phyloP scores from a whole-genome alignment of 2,113 vertebrate species.

The Chlorodrepanis virens region DNA sequence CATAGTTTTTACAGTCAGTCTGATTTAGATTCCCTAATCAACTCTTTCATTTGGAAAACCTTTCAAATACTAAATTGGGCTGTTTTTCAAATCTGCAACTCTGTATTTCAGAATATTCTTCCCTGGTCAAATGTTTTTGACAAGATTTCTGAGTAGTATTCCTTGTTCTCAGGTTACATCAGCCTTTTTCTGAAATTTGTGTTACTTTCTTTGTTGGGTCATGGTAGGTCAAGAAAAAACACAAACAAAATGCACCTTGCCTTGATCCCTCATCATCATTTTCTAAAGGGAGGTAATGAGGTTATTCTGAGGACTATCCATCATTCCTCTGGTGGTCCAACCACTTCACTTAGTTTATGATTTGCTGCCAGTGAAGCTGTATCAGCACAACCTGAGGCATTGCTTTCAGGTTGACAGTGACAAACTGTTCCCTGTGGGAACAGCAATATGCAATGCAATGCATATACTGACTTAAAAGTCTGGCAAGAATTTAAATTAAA shows the following conservation, averaged over 20 bases:
- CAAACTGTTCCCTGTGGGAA: background rate
- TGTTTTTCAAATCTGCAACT: background rate
- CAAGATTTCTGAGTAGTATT: background rate
- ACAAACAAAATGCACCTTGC: background rate
- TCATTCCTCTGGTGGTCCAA: background rate
- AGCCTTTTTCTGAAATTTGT: background rate
- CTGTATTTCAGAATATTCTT: background rate
- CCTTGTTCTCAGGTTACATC: background rate
- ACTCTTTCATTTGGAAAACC: background rate
- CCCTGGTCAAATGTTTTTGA: background rate
- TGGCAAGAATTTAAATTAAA: background rate
- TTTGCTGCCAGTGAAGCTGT: background rate
- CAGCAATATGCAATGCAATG: background rate
- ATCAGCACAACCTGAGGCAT: background rate
- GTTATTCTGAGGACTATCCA: background rate
- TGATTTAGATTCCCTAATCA: background rate
- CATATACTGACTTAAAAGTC: background rate
- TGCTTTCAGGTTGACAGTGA: background rate
- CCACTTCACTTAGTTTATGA: constrained; percentile 1
- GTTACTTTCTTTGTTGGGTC: background rate
- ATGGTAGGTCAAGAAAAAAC: background rate
- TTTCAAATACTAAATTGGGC: background rate
- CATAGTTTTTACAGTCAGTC: background rate
- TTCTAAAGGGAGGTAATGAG: background rate
- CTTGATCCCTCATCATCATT: constrained; percentile 15